A percentile compares a stretch with the other conserved stretches of the same genome.
Conservation (phyloP, 1,140 invertebrate species). For the Archivesica marissinica region DNA sequence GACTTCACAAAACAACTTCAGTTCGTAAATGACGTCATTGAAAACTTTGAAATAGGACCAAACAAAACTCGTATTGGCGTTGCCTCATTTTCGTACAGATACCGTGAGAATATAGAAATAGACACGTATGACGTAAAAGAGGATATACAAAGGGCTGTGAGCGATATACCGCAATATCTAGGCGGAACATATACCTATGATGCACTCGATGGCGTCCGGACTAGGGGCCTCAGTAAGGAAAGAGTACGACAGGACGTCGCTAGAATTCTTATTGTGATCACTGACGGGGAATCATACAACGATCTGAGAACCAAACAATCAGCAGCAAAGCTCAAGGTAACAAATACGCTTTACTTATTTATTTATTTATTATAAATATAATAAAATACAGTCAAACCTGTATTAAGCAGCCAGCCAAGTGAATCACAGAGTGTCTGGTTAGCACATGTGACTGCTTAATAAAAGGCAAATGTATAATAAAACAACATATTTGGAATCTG, state of each 20-base stretch:
- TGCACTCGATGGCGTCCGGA: constrained; percentile 58
- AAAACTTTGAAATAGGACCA: constrained; percentile 63
- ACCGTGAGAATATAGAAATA: constrained; percentile 25
- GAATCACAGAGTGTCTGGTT: too few relatives aligned
- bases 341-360: too few relatives aligned
- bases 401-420: too few relatives aligned
- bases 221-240: constrained; percentile 15
- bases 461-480: too few relatives aligned
- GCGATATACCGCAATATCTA: constrained; percentile 50
- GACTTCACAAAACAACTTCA: constrained; percentile 68
- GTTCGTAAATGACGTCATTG: constrained; percentile 64
- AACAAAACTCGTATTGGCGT: constrained; percentile 64
- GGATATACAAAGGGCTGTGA: constrained; percentile 6
- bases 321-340: constrained; percentile 44
- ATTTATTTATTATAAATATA: too few relatives aligned
- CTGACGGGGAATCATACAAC: constrained; percentile 60
- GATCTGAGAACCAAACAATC: constrained; percentile 48
- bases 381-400: too few relatives aligned
- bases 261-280: constrained; percentile 60
- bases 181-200: constrained; percentile 59
- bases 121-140: neutral
- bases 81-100: constrained; percentile 47
- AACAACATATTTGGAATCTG: too few relatives aligned
- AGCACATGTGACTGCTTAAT: too few relatives aligned
- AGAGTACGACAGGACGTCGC: constrained; percentile 32